Base-by-base conservation (phyloP, 2,888 invertebrate species). In the Dryococelus australis region DNA sequence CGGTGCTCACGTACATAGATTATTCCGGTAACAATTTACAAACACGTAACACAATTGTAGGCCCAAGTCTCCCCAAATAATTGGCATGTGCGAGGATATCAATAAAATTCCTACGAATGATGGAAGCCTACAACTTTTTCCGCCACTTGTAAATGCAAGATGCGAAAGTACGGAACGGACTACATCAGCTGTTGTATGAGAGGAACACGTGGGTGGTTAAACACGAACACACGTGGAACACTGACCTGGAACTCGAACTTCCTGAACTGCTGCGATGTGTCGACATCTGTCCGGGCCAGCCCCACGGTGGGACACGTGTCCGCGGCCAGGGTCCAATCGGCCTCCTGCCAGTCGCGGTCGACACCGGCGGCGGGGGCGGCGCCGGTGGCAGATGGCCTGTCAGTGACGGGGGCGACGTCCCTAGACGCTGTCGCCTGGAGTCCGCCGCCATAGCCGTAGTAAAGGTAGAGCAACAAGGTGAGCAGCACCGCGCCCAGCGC, bases 221-320 rank as follows among this genome's bases (percentile, higher is more conserved):
- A 47, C 5, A 0, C 35, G 47, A 8, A 5, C 12, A 65, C 13
- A 5, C 10, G 20, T 9, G 20, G 20, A 5, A 16, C 10, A 65
- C 92, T 92, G 91, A 96, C 97, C 95, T 97, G 97, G 92, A 97
- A 97, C 90, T 97, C 96, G 91, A 97, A 97, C 89, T 95, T 94
- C 86, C 95, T 95, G 92, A 96, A 97, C 90, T 96, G 95, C 81
- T 95, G 93, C 51, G 94, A 93, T 0, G 97, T 96, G 91, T 97
- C 96, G 89, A 97, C 95, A 91, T 97, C 96, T 0, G 96, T 95
- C 65, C 93, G 91, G 86, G 94, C 93, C 85, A 93, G 91, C 83
- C 91, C 90, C 86, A 94, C 91, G 86, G 91, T 90, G 87, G 93
- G 93, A 89, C 95, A 95, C 81, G 92, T 92, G 87, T 91, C 92